Evolutionary conservation across 2,113 vertebrate species (phyloP), one percentile per base, ranked within the genome.

Genomic region (Potamarius usumacintae): DNA sequence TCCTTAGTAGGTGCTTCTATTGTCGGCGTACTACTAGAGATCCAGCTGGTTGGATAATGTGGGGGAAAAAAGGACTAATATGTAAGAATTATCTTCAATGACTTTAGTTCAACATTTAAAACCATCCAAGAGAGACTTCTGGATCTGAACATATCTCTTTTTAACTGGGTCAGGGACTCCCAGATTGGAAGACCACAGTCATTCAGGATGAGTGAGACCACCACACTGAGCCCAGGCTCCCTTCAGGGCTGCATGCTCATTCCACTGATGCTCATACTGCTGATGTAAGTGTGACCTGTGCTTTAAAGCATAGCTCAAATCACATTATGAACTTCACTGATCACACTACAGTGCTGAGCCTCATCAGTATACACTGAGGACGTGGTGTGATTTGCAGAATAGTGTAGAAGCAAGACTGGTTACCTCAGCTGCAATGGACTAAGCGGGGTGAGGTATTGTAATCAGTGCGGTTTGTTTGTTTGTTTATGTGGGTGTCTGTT

Each of bases 291-390:
- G 57, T 42, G 42, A 42, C 42, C 42, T 42, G 42, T 62, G 79
- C 79, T 82, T 82, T 58, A 82, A 82, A 82, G 79, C 79, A 62
- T 14, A 48, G 57, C 57, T 48, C 30, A 82, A 82, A 82, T 82
- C 57, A 60, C 57, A 82, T 82, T 82, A 82, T 82, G 58, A 62
- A 82, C 57, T 62, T 82, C 18, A 2, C 57, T 82, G 57, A 62
- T 42, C 79, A 22, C 57, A 62, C 57, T 62, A 30, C 48, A 83
- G 63, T 27, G 22, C 69, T 77, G 84, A 42, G 71, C 71, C 57
- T 85, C 71, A 85, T 85, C 71, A 76, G 71, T 34, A 50, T 76
- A 76, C 53, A 85, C 22, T 10, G 55, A 62, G 55, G 34, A 30
- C 15, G 1, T 7, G 67, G 53, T 48, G 55, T 11, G 2, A 58